Percentiles rank a stretch among this genome's conserved stretches.
phyloP scores from a whole-genome alignment of 2,888 invertebrate species.

The Raillietiella orientalis region DNA sequence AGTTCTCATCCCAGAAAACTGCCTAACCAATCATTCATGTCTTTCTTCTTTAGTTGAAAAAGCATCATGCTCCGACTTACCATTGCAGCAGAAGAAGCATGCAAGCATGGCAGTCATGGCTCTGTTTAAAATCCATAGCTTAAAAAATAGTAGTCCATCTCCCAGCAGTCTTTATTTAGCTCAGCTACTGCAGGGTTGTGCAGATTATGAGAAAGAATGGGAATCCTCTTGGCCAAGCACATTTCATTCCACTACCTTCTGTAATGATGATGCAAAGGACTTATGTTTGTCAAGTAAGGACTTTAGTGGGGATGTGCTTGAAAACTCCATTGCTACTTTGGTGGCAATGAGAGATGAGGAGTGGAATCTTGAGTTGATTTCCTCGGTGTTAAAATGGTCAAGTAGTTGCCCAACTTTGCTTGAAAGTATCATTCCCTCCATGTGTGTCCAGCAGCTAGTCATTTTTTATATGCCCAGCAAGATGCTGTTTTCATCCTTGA shows the following conservation, averaged over 20 bases:
- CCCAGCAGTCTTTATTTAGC: slow-evolving; percentile 12
- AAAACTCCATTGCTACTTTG: no score
- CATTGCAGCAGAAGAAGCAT: slow-evolving; percentile 10
- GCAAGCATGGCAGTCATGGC: slow-evolving; percentile 13
- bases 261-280: no score
- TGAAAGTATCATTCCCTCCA: slow-evolving; percentile 27
- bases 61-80: not conserved
- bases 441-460: slow-evolving; percentile 38
- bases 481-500: slow-evolving; percentile 54
- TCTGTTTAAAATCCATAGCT: slow-evolving; percentile 12
- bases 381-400: no score
- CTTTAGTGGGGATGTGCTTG: no score
- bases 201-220: no score
- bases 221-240: no score
- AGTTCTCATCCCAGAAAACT: not conserved
- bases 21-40: not conserved
- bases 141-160: slow-evolving; percentile 13
- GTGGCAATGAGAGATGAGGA: no score
- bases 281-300: no score
- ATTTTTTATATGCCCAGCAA: slow-evolving; percentile 60
- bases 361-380: no score
- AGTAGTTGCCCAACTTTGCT: slow-evolving; percentile 21
- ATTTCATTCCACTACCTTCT: no score
- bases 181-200: slow-evolving; percentile 9
- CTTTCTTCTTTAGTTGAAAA: not conserved